Percentiles rank a stretch among this genome's conserved stretches.
Evolutionary conservation across 2,113 vertebrate species (phyloP).

Genomic region (Neolamprologus sp.): DNA sequence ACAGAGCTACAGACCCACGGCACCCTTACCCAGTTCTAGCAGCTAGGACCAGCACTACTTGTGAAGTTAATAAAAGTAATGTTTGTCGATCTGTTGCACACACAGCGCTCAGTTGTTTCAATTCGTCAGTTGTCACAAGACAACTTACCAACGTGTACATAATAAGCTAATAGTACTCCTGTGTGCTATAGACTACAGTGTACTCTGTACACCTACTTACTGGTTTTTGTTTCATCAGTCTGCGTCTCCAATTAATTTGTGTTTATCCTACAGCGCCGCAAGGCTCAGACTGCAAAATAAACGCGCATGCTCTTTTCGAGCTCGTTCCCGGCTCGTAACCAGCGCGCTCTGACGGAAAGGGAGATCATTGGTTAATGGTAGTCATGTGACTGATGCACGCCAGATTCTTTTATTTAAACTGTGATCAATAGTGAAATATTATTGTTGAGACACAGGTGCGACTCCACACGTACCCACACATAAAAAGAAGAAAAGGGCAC

Average conservation of each 20-base stretch:
- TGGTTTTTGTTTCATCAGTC: background rate
- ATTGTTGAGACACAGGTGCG: background rate
- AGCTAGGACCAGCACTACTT: background rate
- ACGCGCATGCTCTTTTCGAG: background rate
- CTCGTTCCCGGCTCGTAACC: background rate
- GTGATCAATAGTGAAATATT: background rate
- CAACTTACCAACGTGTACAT: background rate
- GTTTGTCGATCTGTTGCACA: background rate
- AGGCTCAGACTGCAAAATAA: accelerated
- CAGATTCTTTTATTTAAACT: background rate
- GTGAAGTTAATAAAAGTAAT: background rate
- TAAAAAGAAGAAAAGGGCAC: background rate
- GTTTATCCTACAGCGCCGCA: accelerated
- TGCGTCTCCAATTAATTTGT: background rate
- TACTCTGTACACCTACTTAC: background rate
- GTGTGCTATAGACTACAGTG: background rate
- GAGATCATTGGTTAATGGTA: background rate
- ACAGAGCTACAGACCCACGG: background rate
- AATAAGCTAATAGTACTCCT: background rate
- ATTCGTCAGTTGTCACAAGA: background rate
- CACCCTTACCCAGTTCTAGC: background rate
- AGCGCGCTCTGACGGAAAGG: background rate
- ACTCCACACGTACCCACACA: background rate
- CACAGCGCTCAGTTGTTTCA: background rate
- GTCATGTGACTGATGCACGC: background rate